These are phyloP conservation scores for Nothocercus nigrocapillus DNA, from an alignment of 2,113 vertebrate species.

Conservation along the genomic window DNA sequence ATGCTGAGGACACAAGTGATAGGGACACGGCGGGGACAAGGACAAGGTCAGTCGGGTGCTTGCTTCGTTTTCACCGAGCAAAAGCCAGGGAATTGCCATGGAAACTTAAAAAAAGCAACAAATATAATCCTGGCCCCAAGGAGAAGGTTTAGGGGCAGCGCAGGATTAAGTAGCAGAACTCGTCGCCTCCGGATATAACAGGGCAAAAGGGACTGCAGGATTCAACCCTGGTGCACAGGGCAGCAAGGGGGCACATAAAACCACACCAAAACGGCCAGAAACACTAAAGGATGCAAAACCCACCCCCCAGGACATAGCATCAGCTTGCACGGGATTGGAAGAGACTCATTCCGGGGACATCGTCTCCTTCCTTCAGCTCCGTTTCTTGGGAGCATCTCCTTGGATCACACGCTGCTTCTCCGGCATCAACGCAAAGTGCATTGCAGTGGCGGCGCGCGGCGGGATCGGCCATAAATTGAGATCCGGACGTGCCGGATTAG, in stretches of 20 bases:
- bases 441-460: neutral
- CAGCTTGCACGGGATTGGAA: neutral
- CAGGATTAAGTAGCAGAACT: neutral
- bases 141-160: neutral
- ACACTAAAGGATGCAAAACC: neutral
- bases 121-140: neutral
- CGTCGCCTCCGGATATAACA: neutral
- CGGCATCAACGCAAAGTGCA: neutral
- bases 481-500: fast-evolving
- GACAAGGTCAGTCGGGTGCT: neutral
- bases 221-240: neutral
- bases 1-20: neutral
- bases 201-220: neutral
- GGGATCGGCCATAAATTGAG: neutral
- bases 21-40: neutral
- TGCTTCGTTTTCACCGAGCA: fast-evolving
- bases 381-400: neutral
- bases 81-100: neutral
- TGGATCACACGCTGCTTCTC: neutral
- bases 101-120: neutral
- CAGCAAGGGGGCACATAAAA: neutral
- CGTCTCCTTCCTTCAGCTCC: neutral
- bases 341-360: neutral
- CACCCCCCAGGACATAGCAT: neutral
- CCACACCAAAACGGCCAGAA: neutral